Percentiles rank a stretch among this genome's conserved stretches.
Conservation (phyloP, 2,888 invertebrate genomes). For the Timandra comae region DNA sequence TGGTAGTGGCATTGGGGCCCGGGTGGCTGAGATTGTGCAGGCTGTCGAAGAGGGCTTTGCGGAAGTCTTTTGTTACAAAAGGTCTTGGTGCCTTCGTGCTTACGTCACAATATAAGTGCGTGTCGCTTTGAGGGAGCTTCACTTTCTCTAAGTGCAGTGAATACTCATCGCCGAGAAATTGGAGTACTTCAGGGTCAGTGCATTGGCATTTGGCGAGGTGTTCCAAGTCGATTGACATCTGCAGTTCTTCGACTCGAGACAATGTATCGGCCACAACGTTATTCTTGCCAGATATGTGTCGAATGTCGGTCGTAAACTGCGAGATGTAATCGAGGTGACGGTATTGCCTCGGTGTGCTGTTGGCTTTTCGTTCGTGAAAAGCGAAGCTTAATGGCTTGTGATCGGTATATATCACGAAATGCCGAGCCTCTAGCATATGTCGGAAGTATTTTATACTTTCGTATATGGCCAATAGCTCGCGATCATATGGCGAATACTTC, state of each 20-base stretch:
- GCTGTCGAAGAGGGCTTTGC: slow-evolving; percentile 16
- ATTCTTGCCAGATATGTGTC: slow-evolving; percentile 30
- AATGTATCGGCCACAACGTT: slow-evolving; percentile 40
- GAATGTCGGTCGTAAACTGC: slow-evolving; percentile 39
- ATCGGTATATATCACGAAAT: slow-evolving; percentile 8
- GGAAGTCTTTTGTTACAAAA: slow-evolving; percentile 12
- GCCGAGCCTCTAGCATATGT: slow-evolving; percentile 33
- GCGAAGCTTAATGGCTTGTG: slow-evolving; percentile 41
- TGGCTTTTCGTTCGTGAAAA: slow-evolving; percentile 28
- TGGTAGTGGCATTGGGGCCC: slow-evolving; percentile 12
- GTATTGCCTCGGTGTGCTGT: slow-evolving; percentile 35
- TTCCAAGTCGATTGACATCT: slow-evolving; percentile 10
- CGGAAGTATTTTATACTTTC: slow-evolving; percentile 36
- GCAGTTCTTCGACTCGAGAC: slow-evolving; percentile 27
- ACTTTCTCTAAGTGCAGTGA: slow-evolving; percentile 11
- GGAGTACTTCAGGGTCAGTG: slow-evolving; percentile 15
- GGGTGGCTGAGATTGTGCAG: slow-evolving; percentile 23
- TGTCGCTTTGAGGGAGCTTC: slow-evolving; percentile 4
- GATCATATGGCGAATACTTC: slow-evolving; percentile 40
- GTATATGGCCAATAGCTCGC: slow-evolving; percentile 43
- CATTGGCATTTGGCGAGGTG: slow-evolving; percentile 17
- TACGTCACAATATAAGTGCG: slow-evolving; percentile 16
- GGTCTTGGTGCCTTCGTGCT: slow-evolving; percentile 17
- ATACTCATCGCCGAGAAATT: slow-evolving; percentile 5
- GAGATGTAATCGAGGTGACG: slow-evolving; percentile 35